Base-by-base conservation (phyloP, 2,888 invertebrate species). In the Mimumesa dahlbomi region DNA sequence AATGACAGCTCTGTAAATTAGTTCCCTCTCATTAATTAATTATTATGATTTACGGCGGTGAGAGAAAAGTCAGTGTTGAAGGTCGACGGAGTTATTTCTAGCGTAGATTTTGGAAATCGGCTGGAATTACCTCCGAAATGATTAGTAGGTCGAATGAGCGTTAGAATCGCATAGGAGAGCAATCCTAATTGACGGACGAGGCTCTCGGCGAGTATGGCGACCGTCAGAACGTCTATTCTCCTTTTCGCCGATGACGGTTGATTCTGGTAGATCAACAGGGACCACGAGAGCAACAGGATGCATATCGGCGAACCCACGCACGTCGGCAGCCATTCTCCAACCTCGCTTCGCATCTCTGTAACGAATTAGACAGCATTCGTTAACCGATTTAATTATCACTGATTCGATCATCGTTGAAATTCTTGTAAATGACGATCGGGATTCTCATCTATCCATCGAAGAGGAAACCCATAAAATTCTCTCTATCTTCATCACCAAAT, bases 191-290 rank as follows among this genome's bases (percentile, higher is more conserved):
- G 90, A 75, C 90, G 89, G 38, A 86, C 84, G 70, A 90, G 85
- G 40, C 89, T 88, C 78, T 90, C 86, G 4, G 87, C 79, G 45
- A 90, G 83, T n/a, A 90, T 81, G 34, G 90, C 90, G 25, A 90
- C 88, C 46, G 91, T 85, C 61, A 91, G 89, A 40, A 91, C 85
- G 78, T 91, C 91, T 74, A 91, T 89, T 46, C 90, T 90, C 34
- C 90, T 82, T 87, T 91, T 88, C 65, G 82, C 72, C 48, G 86
- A 83, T 16, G 87, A 83, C 25, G 88, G 85, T 68, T 90, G 90
- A 59, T 90, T 90, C 84, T 91, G 90, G 79, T 91, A 89, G 62
- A 91, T 90, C 78, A 91, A 86, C 56, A 91, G 85, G 16, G 89
- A 89, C 90, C 90, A 90, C 48, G 89, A 88, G 43, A 91, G 83